These are phyloP conservation scores for Axis porcinus DNA, from an alignment of 2,113 vertebrate genomes.

Conservation along the genomic window DNA sequence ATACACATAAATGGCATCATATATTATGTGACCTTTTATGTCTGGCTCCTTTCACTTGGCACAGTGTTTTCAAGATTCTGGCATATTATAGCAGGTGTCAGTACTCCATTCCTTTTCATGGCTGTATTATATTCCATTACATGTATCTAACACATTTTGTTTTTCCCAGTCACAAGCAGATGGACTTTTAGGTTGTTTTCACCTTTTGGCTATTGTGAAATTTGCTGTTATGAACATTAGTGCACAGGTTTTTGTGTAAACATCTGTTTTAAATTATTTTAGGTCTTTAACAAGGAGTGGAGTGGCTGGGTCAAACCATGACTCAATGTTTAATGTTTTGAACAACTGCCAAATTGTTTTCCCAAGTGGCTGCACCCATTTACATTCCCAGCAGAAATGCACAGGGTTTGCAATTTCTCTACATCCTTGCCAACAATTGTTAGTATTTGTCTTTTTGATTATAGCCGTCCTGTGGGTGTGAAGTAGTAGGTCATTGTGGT, in stretches of 20 bases:
- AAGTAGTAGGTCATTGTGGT: neutral
- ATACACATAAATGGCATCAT: neutral
- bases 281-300: neutral
- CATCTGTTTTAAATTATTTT: slow-evolving; percentile 23
- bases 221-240: neutral
- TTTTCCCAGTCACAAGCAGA: neutral
- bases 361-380: neutral
- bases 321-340: neutral
- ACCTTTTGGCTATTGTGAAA: neutral
- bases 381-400: neutral
- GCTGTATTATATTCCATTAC: neutral
- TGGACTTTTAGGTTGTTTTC: neutral
- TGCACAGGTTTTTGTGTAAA: neutral
- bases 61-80: neutral
- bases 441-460: neutral
- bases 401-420: neutral
- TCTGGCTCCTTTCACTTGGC: neutral
- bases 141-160: neutral
- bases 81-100: neutral
- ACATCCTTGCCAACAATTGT: neutral
- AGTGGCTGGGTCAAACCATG: neutral
- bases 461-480: neutral
- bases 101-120: neutral
- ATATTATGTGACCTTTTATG: neutral
- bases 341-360: neutral